A percentile compares a stretch with the other conserved stretches of the same genome.
phyloP scores from a whole-genome alignment of 2,797 vertebrate genomes.

The Tauraco hartlaubi region DNA sequence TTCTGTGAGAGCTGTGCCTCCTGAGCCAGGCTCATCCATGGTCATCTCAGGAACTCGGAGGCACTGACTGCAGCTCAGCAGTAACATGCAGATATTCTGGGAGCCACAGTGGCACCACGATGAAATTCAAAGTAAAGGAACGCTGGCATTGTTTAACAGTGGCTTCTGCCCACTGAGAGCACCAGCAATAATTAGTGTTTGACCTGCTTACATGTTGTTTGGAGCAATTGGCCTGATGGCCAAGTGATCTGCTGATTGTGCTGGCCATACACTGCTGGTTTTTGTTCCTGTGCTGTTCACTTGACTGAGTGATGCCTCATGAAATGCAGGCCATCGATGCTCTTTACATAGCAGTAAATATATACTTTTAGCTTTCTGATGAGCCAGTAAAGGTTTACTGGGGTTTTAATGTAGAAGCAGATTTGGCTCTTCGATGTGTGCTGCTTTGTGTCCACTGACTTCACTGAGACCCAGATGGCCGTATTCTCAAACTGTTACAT shows the following conservation, averaged over 20 bases:
- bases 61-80: not conserved
- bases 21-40: not conserved
- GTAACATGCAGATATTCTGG: not conserved
- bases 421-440: not conserved
- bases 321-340: not conserved
- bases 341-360: not conserved
- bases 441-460: not conserved
- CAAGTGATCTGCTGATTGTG: not conserved
- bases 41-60: not conserved
- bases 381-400: not conserved
- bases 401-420: not conserved
- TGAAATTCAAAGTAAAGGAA: not conserved
- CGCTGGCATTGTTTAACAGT: not conserved
- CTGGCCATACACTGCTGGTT: not conserved
- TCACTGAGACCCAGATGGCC: not conserved
- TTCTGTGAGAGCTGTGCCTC: not conserved
- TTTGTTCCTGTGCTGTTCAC: not conserved
- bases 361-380: not conserved
- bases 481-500: not conserved
- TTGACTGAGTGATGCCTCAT: not conserved
- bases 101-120: not conserved
- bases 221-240: not conserved
- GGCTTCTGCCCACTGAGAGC: not conserved
- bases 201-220: not conserved
- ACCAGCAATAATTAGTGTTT: not conserved